These are phyloP conservation scores for Tauraco hartlaubi DNA, from an alignment of 2,797 vertebrate genomes.

Conservation along the genomic window DNA sequence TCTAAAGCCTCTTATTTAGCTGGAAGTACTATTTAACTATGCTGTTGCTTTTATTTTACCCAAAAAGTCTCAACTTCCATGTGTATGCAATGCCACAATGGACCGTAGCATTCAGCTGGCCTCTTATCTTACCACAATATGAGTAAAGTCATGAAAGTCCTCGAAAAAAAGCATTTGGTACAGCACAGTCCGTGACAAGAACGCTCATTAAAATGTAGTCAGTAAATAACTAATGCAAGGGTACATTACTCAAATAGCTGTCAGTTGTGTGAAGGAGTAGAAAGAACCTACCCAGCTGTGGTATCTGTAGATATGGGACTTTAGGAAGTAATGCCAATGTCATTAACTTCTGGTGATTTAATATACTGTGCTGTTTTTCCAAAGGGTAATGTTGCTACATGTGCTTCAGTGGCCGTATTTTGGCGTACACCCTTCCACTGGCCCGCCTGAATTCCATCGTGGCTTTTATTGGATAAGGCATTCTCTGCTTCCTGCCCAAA, in stretches of 20 bases:
- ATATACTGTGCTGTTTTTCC: not conserved
- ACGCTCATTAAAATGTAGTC: not conserved
- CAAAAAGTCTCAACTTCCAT: not conserved
- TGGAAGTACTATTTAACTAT: not conserved
- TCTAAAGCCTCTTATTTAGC: not conserved
- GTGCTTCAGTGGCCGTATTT: not conserved
- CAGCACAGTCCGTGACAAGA: not conserved
- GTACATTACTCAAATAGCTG: not conserved
- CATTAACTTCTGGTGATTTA: not conserved
- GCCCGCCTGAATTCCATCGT: not conserved
- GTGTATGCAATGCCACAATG: not conserved
- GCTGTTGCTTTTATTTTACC: not conserved
- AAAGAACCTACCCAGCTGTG: not conserved
- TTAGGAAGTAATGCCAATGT: not conserved
- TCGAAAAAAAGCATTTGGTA: not conserved
- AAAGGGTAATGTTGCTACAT: not conserved
- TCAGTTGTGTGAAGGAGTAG: not conserved
- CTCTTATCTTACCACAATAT: not conserved
- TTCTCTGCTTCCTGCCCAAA: not conserved
- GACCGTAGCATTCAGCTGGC: not conserved
- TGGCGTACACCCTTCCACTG: not conserved
- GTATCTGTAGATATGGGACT: not conserved
- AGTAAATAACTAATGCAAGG: not conserved
- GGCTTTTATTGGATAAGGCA: slow-evolving; percentile 5
- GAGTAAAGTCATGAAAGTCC: too few species aligned